A percentile compares a stretch with the other conserved stretches of the same genome.
These are phyloP conservation scores for Hydra vulgaris DNA, from an alignment of 30 jellyfish, hydroid and myxozoan species.

Conservation along the genomic window DNA sequence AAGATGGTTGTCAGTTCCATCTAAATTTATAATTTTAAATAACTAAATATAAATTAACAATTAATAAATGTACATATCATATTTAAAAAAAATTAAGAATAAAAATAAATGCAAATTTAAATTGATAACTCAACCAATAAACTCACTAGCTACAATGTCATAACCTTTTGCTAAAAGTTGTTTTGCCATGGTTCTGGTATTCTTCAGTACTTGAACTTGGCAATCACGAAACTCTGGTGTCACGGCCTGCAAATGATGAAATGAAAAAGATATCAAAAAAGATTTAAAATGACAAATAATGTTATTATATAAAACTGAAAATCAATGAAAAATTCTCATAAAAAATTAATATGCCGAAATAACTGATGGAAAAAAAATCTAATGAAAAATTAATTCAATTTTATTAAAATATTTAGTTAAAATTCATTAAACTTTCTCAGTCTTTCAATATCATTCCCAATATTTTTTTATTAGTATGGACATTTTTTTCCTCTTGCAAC, in stretches of 20 bases:
- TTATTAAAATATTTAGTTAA: too few relatives aligned
- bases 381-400: too few relatives aligned
- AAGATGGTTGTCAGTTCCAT: slow-evolving; percentile 91
- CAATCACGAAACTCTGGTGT: slow-evolving; percentile 58
- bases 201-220: slow-evolving; percentile 66
- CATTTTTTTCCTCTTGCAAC: too few relatives aligned
- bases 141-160: slow-evolving; percentile 74
- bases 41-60: not conserved
- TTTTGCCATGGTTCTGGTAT: slow-evolving; percentile 59
- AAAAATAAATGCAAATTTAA: too few relatives aligned
- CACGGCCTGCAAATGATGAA: slow-evolving; percentile 49
- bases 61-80: not conserved
- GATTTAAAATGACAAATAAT: not conserved
- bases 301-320: too few relatives aligned
- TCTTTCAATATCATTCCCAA: too few relatives aligned
- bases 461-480: too few relatives aligned
- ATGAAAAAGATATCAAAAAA: not conserved
- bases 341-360: too few relatives aligned
- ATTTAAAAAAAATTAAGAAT: too few relatives aligned
- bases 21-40: slow-evolving; percentile 28
- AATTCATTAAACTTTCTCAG: too few relatives aligned
- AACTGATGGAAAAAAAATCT: too few relatives aligned
- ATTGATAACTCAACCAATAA: not conserved
- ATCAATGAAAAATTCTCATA: too few relatives aligned
- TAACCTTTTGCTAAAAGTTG: slow-evolving; percentile 62